These are phyloP conservation scores for Elaeidobius kamerunicus DNA, from an alignment of 2,888 invertebrate genomes.

Conservation along the genomic window DNA sequence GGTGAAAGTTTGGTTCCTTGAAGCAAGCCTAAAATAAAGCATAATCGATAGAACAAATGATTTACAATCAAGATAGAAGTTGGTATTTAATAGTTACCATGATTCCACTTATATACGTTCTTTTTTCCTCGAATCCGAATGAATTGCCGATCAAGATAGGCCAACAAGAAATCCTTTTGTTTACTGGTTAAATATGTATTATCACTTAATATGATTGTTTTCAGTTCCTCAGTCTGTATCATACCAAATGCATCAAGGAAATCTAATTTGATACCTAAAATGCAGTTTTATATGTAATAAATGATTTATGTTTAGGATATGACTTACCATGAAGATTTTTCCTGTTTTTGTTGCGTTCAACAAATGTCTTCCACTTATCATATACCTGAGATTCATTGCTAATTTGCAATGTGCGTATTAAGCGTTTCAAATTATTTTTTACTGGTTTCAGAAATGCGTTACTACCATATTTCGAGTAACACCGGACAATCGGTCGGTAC, in stretches of 20 bases:
- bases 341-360: background rate
- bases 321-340: background rate
- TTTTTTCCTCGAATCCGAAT: too few species aligned
- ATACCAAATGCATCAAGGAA: constrained; percentile 26
- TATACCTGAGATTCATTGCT: constrained; percentile 3
- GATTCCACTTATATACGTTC: constrained; percentile 18
- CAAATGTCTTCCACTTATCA: constrained; percentile 15
- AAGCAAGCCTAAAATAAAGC: constrained; percentile 21
- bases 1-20: constrained; percentile 23
- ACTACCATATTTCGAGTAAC: too few species aligned
- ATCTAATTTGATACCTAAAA: constrained; percentile 25
- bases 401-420: too few species aligned
- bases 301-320: background rate
- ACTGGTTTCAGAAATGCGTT: too few species aligned
- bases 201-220: constrained; percentile 3
- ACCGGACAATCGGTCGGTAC: too few species aligned
- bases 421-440: too few species aligned
- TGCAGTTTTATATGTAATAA: background rate
- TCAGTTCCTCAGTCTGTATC: constrained; percentile 5
- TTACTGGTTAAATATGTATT: constrained; percentile 3
- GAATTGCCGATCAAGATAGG: too few species aligned
- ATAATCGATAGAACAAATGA: too few species aligned
- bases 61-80: too few species aligned
- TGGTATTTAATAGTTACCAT: constrained; percentile 22
- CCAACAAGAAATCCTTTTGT: constrained; percentile 15